Evolutionary conservation across 2,113 vertebrate genomes (phyloP), one percentile per base, ranked within the genome.

Genomic region (Pseudopodoces humilis): DNA sequence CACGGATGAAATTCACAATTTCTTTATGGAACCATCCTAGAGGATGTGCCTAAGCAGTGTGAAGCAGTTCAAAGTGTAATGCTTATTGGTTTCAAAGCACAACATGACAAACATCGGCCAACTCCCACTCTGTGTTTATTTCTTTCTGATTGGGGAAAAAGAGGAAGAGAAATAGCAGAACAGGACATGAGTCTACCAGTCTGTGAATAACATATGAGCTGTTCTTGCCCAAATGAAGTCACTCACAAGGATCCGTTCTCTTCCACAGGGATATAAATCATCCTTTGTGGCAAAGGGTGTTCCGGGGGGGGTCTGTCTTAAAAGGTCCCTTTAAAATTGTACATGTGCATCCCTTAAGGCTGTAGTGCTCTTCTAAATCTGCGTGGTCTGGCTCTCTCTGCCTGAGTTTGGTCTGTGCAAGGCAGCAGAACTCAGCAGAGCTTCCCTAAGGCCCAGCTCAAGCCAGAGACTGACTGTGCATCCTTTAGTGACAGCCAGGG

Each of bases 101-200:
- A 62, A 22, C 7, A 37, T 43, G 37, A 30, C 44, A 62, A 55
- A 28, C 0, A 1, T 76, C 0, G 0, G 65, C 64, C 56, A 43
- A 63, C 39, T 74, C 52, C 25, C 52, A 49, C 47, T 72, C 46
- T 50, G 18, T 47, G 37, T 76, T 90, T 80, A 37, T 93, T 85
- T 70, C 27, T 78, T 92, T 74, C 24, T 76, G 81, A 74, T 0
- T 71, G 35, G 43, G 19, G 23, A 13, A 44, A 67, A 76, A 63
- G 35, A 77, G 55, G 56, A 83, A 56, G 39, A 70, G 30, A 33
- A 70, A 35, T 21, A n/a, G 46, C 39, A 75, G 39, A 94, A 88
- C 15, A 47, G 50, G 72, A 76, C 35, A 37, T 23, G 47, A 82
- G 60, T 84, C 43, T 90, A 9, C 49, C 59, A 63, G 60, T 21